Conservation (phyloP, 2,797 vertebrate genomes). For the Euthynnus affinis region DNA sequence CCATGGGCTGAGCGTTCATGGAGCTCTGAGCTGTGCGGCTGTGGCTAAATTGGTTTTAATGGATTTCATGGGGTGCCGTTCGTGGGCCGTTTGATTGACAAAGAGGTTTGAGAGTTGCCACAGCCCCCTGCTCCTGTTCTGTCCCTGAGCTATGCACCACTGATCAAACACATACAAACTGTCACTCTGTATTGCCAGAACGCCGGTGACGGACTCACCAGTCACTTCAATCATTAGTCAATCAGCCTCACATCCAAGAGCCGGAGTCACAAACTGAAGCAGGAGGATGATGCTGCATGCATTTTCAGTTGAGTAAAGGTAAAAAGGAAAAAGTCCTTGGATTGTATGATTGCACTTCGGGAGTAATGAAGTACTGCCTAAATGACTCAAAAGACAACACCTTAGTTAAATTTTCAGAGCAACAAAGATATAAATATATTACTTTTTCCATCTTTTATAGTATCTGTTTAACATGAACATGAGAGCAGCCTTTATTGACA, state of each 20-base stretch:
- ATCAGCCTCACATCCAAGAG: constrained; percentile 53
- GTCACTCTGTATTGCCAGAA: constrained; percentile 73
- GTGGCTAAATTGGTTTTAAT: constrained; percentile 80
- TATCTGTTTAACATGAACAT: neutral
- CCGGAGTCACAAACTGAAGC: constrained; percentile 34
- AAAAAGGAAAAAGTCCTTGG: neutral
- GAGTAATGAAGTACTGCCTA: neutral
- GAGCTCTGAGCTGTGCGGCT: constrained; percentile 64
- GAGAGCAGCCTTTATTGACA: neutral
- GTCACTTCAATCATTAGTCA: constrained; percentile 72
- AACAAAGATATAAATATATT: neutral
- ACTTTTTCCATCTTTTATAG: neutral
- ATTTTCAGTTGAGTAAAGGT: constrained; percentile 17
- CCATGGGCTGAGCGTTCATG: constrained; percentile 57
- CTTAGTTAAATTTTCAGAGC: constrained; percentile 22
- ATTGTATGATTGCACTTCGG: neutral
- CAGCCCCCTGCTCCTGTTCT: constrained; percentile 60
- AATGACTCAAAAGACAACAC: constrained; percentile 7
- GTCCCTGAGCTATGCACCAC: constrained; percentile 74
- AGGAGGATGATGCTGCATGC: neutral
- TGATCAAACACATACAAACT: constrained; percentile 82
- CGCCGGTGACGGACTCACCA: constrained; percentile 66
- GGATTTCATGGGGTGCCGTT: constrained; percentile 79
- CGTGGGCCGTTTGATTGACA: constrained; percentile 75
- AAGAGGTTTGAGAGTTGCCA: constrained; percentile 70